phyloP scores from a whole-genome alignment of 2,113 vertebrate genomes.

The Lasiurus cinereus region DNA sequence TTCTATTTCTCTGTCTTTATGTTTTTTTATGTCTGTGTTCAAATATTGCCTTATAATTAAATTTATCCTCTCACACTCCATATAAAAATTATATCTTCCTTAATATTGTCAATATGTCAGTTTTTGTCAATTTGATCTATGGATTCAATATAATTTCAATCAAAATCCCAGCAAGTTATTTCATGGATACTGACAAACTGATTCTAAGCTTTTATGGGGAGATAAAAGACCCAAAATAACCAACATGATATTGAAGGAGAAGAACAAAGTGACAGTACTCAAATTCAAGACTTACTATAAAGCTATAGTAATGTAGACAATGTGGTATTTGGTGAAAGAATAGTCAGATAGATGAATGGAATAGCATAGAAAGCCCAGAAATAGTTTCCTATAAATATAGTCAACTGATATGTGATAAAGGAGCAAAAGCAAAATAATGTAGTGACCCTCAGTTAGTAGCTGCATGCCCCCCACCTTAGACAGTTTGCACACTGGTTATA shows the following conservation, averaged over 20 bases:
- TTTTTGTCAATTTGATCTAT: neutral
- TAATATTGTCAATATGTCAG: neutral
- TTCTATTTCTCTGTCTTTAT: neutral
- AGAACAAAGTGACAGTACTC: neutral
- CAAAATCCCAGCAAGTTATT: neutral
- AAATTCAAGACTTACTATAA: neutral
- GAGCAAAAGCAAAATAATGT: neutral
- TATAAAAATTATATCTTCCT: neutral
- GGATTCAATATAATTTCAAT: neutral
- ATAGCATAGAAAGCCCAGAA: neutral
- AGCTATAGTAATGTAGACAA: neutral
- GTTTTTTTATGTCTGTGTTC: neutral
- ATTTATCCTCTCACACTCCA: neutral
- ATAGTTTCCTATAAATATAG: neutral
- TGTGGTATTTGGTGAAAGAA: neutral
- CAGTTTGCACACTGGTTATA: neutral
- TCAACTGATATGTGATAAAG: neutral
- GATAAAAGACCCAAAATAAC: neutral
- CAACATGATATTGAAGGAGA: neutral
- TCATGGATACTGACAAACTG: neutral
- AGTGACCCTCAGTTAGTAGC: neutral
- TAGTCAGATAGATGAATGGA: neutral
- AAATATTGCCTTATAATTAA: neutral
- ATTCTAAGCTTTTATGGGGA: neutral
- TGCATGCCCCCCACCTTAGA: accelerated